Evolutionary conservation across 35 echinoderm and acorn worm species (phyloP).

Genomic region (Strongylocentrotus purpuratus): DNA sequence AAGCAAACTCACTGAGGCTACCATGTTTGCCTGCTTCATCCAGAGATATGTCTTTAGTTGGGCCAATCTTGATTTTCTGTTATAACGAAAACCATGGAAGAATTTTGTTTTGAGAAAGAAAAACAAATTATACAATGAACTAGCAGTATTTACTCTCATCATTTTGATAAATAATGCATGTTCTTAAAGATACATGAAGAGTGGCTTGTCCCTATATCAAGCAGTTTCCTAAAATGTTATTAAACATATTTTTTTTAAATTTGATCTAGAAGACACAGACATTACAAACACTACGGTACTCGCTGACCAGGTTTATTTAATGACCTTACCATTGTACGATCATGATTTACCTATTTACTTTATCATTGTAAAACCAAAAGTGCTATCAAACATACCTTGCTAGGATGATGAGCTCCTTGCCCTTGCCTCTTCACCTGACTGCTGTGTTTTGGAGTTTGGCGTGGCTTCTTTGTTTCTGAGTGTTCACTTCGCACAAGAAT

Average conservation of each 20-base stretch:
- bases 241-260: neutral
- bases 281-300: no score
- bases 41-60: conserved; percentile 84
- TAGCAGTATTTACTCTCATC: no score
- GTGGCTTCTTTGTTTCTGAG: conserved; percentile 64
- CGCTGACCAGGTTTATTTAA: no score
- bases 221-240: neutral
- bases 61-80: conserved; percentile 88
- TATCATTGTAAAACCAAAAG: no score
- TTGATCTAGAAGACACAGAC: no score
- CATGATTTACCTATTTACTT: no score
- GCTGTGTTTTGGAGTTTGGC: conserved; percentile 49
- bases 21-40: conserved; percentile 96
- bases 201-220: no score
- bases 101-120: neutral
- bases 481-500: conserved; percentile 56
- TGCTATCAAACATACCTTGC: conserved; percentile 49
- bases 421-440: conserved; percentile 68
- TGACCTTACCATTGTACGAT: no score
- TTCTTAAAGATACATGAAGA: no score
- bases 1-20: conserved; percentile 94
- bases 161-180: no score
- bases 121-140: no score
- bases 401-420: conserved; percentile 25
- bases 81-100: neutral